Evolutionary conservation across 1,140 invertebrate species (phyloP), one percentile per base, ranked within the genome.

Genomic region (Plectus sambesii): DNA sequence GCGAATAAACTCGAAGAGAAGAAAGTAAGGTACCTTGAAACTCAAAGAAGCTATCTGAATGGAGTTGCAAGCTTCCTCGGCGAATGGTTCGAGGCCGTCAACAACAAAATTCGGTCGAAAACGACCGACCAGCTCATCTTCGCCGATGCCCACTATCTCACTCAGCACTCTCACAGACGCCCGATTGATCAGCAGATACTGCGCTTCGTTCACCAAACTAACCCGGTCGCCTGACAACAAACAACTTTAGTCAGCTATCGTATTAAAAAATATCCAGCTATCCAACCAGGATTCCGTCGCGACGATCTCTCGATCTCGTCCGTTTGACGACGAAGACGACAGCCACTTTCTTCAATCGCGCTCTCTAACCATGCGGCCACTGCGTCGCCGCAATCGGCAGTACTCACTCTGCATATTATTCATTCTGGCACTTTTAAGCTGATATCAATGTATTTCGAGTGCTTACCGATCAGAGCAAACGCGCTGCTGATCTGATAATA

Each of bases 151-250:
- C n/a, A 60, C 44, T 71, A 77, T 77, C 26, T 76, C 71, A 35
- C 72, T 70, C 33, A 85, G 73, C 77, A 79, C 82, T 53, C 74
- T 64, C 3, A 87, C 77, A 57, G 85, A 89, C 8, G 79, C 74
- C 56, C 76, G 71, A 66, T 82, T 87, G 12, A 92, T 74, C 19
- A 92, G 66, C 29, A 93, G 74, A 72, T 81, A 90, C 68, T 90
- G 87, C 1, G 83, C 84, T 74, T 89, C 80, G 71, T 89, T 92
- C 3, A 81, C 79, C 48, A 90, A 74, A 0, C 84, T 84, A 26
- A 85, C 64, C 3, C 41, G 24, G 15, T 44, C 41, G 19, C 37
- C 42, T 43, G 47, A 37, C 49, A 35, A 12, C 22, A 33, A 40
- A 51, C 19, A 87, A 72, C 51, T 15, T 48, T 42, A 17, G 40